Percentiles rank a stretch among this genome's conserved stretches.
Evolutionary conservation across 2,888 invertebrate species (phyloP).

Genomic region (Tuta absoluta): DNA sequence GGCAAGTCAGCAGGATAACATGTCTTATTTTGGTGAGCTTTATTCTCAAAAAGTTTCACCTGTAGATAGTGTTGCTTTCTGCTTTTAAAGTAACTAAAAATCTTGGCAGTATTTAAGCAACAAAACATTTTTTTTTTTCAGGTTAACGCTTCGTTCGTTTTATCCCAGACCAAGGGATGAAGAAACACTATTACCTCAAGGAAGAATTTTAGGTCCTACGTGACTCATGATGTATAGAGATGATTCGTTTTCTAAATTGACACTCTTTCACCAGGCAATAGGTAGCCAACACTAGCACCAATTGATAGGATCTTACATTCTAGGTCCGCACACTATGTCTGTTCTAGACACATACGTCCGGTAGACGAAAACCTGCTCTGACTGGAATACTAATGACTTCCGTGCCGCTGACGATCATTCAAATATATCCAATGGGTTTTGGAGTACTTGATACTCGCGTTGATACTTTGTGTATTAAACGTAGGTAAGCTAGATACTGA

Average conservation of each 20-base stretch:
- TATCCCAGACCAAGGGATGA: too few relatives aligned
- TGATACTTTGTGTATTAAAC: slow-evolving; percentile 1
- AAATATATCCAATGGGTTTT: not conserved
- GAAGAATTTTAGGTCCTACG: not conserved
- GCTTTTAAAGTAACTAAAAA: too few relatives aligned
- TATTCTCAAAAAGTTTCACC: too few relatives aligned
- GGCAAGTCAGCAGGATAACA: not conserved
- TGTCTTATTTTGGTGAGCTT: too few relatives aligned
- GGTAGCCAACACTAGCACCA: not conserved
- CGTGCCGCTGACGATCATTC: slow-evolving; percentile 17
- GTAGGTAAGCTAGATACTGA: not conserved
- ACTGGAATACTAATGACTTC: slow-evolving; percentile 37
- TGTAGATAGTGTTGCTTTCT: too few relatives aligned
- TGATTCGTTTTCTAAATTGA: not conserved
- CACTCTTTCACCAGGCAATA: not conserved
- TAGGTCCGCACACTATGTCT: slow-evolving; percentile 16
- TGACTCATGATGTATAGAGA: not conserved
- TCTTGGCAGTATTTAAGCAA: too few relatives aligned
- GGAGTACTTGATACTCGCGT: too few relatives aligned
- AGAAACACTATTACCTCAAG: not conserved
- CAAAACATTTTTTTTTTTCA: too few relatives aligned
- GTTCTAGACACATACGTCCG: slow-evolving; percentile 31
- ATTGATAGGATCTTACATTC: slow-evolving; percentile 2
- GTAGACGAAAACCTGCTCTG: slow-evolving; percentile 31
- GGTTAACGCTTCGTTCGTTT: too few relatives aligned